Evolutionary conservation across 2,888 invertebrate genomes (phyloP), one percentile per base, ranked within the genome.

Genomic region (Monopis laevigella): DNA sequence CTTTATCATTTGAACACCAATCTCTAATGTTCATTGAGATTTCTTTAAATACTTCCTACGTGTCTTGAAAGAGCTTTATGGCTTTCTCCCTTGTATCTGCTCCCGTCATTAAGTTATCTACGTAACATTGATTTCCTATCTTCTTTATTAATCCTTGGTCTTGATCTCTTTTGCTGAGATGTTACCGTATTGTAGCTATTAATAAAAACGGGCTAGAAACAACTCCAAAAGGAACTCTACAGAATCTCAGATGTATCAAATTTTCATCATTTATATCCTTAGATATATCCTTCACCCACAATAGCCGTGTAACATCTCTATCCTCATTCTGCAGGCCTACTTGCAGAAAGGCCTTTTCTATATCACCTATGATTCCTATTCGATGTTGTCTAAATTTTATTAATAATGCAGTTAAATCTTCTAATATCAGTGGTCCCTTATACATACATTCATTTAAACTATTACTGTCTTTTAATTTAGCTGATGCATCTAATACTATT

Each of bases 271-370:
- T 5, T 1, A 16, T 28, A 11, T 1, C 32, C n/a, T 2, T 2
- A 1, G 10, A 11, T 1, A 21, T 1, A 24, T 42, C 26, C n/a
- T 50, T 51, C 0, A 49, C 4, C 51, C 51, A 55, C 2, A 52
- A 38, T 30, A 52, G 51, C 13, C 50, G 39, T 2, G 50, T 52
- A 1, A 53, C 52, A 21, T 52, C 51, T 30, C 46, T 27, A 24
- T 51, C 50, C 5, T 36, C 1, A 1, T 43, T 27, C 17, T 53
- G 48, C 1, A 55, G 40, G 2, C 44, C 46, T 11, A 51, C n/a
- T 40, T 50, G 52, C 11, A 54, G 34, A 43, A 56, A 53, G 1
- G 50, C 52, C 27, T 51, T 52, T 21, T 55, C 52, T 1, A 55
- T 48, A 36, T 53, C 55, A n/a, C 51, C 51, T 13, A 36, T 21